A percentile compares a stretch with the other conserved stretches of the same genome.
Evolutionary conservation across 30 jellyfish, hydroid and myxozoan species (phyloP).

Genomic region (Cassiopea xamachana): DNA sequence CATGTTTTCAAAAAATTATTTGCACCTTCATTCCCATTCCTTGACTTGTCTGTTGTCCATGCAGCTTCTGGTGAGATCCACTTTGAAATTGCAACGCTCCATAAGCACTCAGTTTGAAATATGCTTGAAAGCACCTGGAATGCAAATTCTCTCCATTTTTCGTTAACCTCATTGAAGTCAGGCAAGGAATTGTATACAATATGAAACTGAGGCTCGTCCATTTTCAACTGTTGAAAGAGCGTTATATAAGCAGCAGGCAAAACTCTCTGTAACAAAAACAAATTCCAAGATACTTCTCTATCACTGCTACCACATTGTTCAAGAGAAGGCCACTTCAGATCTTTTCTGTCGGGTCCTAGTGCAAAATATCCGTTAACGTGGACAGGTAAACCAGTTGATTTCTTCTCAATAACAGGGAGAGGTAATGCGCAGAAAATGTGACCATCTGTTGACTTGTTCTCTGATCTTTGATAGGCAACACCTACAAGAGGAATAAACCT

Average conservation of each 20-base stretch:
- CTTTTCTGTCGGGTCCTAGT: constrained; percentile 82
- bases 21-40: constrained; percentile 28
- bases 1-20: constrained; percentile 12
- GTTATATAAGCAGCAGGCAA: constrained; percentile 61
- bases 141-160: constrained; percentile 66
- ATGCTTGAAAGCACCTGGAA: constrained; percentile 10
- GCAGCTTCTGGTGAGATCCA: constrained; percentile 41
- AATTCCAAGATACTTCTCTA: constrained; percentile 68
- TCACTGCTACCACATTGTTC: constrained; percentile 43
- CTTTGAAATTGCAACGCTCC: constrained; percentile 27
- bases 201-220: neutral
- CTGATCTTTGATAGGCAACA: constrained; percentile 37
- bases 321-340: constrained; percentile 80
- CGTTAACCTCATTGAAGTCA: constrained; percentile 52
- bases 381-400: constrained; percentile 81
- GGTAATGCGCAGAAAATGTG: constrained; percentile 86
- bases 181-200: constrained; percentile 63
- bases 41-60: neutral
- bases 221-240: constrained; percentile 27
- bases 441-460: constrained; percentile 56
- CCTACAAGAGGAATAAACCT: constrained; percentile 76
- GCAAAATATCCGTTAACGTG: constrained; percentile 91
- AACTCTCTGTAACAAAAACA: constrained; percentile 46
- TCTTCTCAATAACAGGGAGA: constrained; percentile 58
- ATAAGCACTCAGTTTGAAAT: constrained; percentile 18